Conservation (phyloP, 2,888 invertebrate genomes). For the Acanthoscelides obtectus region DNA sequence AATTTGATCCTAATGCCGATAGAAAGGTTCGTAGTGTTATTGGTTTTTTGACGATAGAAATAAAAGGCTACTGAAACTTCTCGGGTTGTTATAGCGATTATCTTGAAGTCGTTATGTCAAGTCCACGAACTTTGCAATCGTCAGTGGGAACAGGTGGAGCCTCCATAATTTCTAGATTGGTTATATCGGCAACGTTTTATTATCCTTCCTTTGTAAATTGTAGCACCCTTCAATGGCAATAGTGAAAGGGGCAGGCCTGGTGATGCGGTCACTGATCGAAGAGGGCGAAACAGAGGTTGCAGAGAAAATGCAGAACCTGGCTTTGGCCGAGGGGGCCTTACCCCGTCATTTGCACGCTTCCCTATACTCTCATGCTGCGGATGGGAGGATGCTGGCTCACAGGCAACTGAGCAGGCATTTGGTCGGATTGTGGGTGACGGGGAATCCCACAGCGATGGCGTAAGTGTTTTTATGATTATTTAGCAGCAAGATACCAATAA, state of each 20-base stretch:
- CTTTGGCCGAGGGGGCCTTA: constrained; percentile 93
- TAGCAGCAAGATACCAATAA: no score
- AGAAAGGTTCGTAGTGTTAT: no score
- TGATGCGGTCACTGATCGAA: constrained; percentile 96
- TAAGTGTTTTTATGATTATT: neutral
- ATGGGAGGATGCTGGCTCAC: constrained; percentile 79
- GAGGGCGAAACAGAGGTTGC: constrained; percentile 93
- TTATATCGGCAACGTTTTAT: no score
- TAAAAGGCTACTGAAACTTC: no score
- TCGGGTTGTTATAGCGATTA: no score
- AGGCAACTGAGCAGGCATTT: constrained; percentile 90
- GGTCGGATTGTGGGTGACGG: constrained; percentile 93
- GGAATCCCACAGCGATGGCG: constrained; percentile 83
- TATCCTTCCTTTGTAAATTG: neutral
- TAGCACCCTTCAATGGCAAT: constrained; percentile 97
- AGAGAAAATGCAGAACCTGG: constrained; percentile 90
- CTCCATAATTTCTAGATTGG: no score
- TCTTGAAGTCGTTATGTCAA: no score
- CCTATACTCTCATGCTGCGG: constrained; percentile 75
- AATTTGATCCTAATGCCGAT: no score
- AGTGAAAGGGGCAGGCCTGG: constrained; percentile 95
- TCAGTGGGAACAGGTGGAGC: no score
- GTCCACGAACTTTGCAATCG: no score
- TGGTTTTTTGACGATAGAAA: no score
- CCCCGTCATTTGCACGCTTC: constrained; percentile 89